Conservation (phyloP, 2,797 vertebrate species). For the Neosalanx taihuensis region DNA sequence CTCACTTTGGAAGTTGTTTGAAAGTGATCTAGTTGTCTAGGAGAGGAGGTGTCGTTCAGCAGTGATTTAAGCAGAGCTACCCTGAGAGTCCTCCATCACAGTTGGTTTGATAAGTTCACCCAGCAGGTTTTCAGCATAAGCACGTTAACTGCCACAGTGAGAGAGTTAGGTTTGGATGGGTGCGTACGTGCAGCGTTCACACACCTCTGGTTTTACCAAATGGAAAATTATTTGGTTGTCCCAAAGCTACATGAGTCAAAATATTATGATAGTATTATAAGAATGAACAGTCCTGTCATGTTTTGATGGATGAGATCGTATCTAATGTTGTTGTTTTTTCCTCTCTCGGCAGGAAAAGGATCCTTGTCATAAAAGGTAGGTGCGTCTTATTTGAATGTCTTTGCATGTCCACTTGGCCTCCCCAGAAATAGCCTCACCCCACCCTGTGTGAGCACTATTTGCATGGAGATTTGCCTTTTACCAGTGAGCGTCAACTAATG, state of each 20-base stretch:
- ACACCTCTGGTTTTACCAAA: not conserved
- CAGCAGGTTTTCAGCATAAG: no score
- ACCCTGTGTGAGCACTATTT: constrained; percentile 38
- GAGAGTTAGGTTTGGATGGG: no score
- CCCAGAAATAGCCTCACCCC: constrained; percentile 2
- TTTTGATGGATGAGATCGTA: not conserved
- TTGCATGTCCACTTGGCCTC: not conserved
- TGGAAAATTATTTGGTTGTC: not conserved
- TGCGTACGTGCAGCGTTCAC: not conserved
- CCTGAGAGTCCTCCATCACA: no score
- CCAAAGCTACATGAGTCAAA: not conserved
- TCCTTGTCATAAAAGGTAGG: constrained; percentile 62
- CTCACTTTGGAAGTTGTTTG: constrained; percentile 58
- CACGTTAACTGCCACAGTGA: no score
- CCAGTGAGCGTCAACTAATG: not conserved
- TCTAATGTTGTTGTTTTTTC: constrained; percentile 29
- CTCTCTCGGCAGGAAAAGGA: constrained; percentile 66
- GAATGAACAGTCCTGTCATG: not conserved
- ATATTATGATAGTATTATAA: not conserved
- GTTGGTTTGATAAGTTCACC: no score
- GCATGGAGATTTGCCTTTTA: constrained; percentile 35
- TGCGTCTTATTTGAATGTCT: constrained; percentile 52
- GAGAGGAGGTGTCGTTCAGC: not conserved
- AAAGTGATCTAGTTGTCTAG: constrained; percentile 56
- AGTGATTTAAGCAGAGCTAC: not conserved